A percentile compares a stretch with the other conserved stretches of the same genome.
These are phyloP conservation scores for Tryphoninae sp. DNA, from an alignment of 2,888 invertebrate genomes.

Conservation along the genomic window DNA sequence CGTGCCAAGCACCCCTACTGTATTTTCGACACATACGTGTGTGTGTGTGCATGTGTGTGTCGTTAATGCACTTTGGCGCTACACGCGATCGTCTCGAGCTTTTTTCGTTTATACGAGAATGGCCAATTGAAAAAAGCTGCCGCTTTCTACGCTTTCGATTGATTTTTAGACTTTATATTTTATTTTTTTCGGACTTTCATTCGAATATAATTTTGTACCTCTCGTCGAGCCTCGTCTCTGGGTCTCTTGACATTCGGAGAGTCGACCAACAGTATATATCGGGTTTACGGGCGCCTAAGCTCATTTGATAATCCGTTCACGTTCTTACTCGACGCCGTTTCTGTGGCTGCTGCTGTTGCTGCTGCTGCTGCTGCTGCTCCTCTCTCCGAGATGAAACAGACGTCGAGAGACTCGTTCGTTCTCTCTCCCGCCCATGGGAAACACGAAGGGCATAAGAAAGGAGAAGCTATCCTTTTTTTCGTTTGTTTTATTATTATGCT, in stretches of 20 bases:
- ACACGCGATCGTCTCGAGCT: neutral
- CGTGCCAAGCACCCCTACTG: no score
- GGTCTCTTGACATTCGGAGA: slow-evolving; percentile 11
- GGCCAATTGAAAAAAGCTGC: neutral
- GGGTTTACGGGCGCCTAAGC: slow-evolving; percentile 62
- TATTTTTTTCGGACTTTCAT: neutral
- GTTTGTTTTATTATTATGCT: neutral
- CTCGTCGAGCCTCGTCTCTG: no score
- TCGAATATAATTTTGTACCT: no score
- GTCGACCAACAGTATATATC: slow-evolving; percentile 22
- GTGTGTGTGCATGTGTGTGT: slow-evolving; percentile 62
- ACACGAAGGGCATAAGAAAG: slow-evolving; percentile 40
- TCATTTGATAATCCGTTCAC: slow-evolving; percentile 59
- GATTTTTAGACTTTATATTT: neutral
- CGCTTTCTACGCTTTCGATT: neutral
- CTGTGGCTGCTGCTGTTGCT: slow-evolving; percentile 48
- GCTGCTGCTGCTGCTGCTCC: slow-evolving; percentile 44
- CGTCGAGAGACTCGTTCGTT: slow-evolving; percentile 26
- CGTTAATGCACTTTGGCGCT: slow-evolving; percentile 63
- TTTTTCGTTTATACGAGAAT: neutral
- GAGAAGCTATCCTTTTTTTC: neutral
- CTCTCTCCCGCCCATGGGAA: neutral
- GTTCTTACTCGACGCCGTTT: slow-evolving; percentile 32
- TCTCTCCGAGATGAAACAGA: slow-evolving; percentile 24
- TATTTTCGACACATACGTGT: neutral